Base-by-base conservation (phyloP, 2,888 invertebrate genomes). In the Molorchus minor region DNA sequence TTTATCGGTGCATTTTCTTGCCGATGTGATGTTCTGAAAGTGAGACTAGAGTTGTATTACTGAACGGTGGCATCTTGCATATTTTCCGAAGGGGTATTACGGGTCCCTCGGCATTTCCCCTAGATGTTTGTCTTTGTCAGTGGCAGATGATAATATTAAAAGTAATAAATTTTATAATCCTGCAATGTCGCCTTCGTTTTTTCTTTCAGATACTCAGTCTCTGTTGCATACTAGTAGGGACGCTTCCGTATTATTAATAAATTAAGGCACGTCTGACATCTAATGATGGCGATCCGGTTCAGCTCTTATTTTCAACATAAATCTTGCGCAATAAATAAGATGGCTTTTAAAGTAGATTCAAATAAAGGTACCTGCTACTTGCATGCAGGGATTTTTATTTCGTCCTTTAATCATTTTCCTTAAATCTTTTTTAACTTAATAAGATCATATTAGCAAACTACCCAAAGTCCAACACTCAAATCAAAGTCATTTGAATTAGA, bases 111-210 rank as follows among this genome's bases (percentile, higher is more conserved):
- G 41, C 12, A 17, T 8, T 30, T 52, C 40, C 52, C 52, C 52
- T 41, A 52, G 52, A 52, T 30, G 52, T 41, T 52, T 40, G 52
- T 52, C 41, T 52, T 52, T 52, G 52, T 52, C 52, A 41, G 41
- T 52, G 40, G 40, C 52, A 52, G 52, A 52, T 52, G 52, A 52
- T 41, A 52, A 52, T 52, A 52, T 52, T 52, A 52, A 52, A 52
- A 52, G 52, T 52, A 52, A 52, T 52, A 52, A 52, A 52, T 52
- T 52, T 52, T 33, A 40, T 51, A 52, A 41, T 52, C 41, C 52
- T 16, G 41, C 30, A 52, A 41, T 52, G 41, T 41, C 30, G 40
- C 13, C 12, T 30, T 52, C 30, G 40, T n/a, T 52, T 51, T 52
- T 40, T 17, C 25, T 29, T 13, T 12, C 7, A 10, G 13, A 12